Base-by-base conservation (phyloP, 2,888 invertebrate species). In the Serripes groenlandicus region DNA sequence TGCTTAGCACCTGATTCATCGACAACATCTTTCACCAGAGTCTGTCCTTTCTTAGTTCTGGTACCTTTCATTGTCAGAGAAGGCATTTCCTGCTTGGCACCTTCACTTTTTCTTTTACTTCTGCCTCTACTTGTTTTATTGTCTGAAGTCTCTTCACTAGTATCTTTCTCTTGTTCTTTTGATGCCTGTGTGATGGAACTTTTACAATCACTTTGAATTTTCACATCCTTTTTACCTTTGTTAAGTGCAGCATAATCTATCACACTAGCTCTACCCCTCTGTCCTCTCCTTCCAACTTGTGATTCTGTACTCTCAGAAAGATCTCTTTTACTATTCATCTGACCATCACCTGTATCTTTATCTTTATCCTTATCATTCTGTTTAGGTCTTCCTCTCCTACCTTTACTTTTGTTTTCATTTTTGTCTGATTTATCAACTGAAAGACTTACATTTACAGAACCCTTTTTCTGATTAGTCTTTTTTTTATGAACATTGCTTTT, bases 311-410 rank as follows among this genome's bases (percentile, higher is more conserved):
- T 34, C 5, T 37, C 32, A 26, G 37, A 9, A 0, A 11, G 26
- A 9, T 75, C 37, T 32, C 21, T 56, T 37, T 35, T 49, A 18
- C 28, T 30, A 18, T 75, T 49, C n/a, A 3, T 37, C 35, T 34
- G 58, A 54, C 62, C 68, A 18, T 52, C 52, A 35, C 42, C 35
- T 32, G 15, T 56, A 30, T 71, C 72, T 56, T 56, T 60, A 69
- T n/a, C 42, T 35, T 28, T 58, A 54, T 77, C 56, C 26, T 28
- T 72, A 32, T 66, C 56, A 75, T n/a, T 74, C 21, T 32, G 54
- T 74, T 52, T 75, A 72, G 37, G 64, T 58, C 70, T 62, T 56
- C 37, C 71, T 15, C 28, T 56, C 5, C 54, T 75, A 42, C 42
- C 9, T 9, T 9, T 42, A 42, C 15, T 11, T 34, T 62, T 15